phyloP scores from a whole-genome alignment of 2,888 invertebrate genomes.

The Trichopoda pennipes region DNA sequence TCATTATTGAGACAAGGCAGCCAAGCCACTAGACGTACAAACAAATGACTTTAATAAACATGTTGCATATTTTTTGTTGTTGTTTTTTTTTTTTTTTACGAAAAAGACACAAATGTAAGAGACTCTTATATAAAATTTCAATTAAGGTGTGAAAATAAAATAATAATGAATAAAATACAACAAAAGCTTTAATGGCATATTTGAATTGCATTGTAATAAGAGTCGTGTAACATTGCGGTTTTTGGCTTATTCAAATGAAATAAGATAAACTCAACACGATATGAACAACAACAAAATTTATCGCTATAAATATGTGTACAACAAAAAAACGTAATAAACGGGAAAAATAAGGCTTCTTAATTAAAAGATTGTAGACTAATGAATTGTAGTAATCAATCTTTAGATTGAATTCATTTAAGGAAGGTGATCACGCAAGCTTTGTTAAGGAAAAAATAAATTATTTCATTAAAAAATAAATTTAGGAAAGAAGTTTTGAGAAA shows the following conservation, averaged over 20 bases:
- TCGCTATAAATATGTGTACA: too few species aligned
- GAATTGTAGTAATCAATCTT: conserved; percentile 30
- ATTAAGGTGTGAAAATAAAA: conserved; percentile 70
- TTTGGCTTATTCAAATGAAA: conserved; percentile 42
- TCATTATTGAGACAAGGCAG: conserved; percentile 41
- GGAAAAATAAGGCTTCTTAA: conserved; percentile 64
- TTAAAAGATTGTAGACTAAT: conserved; percentile 52
- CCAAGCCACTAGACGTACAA: conserved; percentile 24
- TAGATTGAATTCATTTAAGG: conserved; percentile 7
- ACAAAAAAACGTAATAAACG: conserved; percentile 19
- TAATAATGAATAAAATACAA: conserved; percentile 21
- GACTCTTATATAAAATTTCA: conserved; percentile 61
- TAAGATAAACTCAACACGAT: conserved; percentile 25
- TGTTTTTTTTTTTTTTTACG: conserved; percentile 6
- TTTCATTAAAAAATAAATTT: too few species aligned
- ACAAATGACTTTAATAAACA: conserved; percentile 52
- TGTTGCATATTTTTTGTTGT: conserved; percentile 14
- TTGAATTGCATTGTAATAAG: conserved; percentile 58
- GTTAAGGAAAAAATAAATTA: neutral
- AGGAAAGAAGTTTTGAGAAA: neutral
- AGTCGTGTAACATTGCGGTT: conserved; percentile 63
- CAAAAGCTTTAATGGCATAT: conserved; percentile 48
- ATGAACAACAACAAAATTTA: neutral
- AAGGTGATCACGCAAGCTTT: neutral
- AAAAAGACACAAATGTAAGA: conserved; percentile 29